Conservation (phyloP, 1,140 invertebrate species). For the Daktulosphaira vitifoliae region DNA sequence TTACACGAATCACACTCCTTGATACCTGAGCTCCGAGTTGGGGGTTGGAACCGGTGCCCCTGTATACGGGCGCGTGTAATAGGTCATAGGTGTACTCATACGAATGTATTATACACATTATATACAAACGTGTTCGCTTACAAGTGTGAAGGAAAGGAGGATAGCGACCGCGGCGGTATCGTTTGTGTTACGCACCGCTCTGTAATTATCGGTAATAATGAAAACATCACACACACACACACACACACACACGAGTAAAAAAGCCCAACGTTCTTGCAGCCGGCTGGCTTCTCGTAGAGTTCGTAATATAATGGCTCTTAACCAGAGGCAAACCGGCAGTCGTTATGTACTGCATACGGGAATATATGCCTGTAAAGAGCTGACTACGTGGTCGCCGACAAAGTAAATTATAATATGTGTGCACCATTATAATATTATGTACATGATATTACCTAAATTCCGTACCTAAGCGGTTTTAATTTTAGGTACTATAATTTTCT, state of each 20-base stretch:
- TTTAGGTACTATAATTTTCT: no score
- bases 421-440: no score
- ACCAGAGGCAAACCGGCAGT: not conserved
- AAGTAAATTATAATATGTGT: not conserved
- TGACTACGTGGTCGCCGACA: constrained; percentile 15
- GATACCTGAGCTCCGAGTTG: no score
- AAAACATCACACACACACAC: constrained; percentile 32
- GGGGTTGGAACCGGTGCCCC: no score
- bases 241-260: constrained; percentile 5
- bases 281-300: not conserved
- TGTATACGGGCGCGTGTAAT: no score
- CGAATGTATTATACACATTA: no score
- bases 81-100: no score
- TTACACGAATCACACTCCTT: no score
- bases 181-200: constrained; percentile 21
- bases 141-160: no score
- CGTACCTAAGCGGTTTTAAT: no score
- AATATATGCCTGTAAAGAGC: not conserved
- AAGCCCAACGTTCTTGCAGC: constrained; percentile 1
- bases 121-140: no score
- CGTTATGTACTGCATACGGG: not conserved
- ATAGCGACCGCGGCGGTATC: constrained; percentile 13
- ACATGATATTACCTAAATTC: no score
- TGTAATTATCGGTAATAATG: constrained; percentile 32
- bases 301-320: not conserved